Evolutionary conservation across 2,888 invertebrate genomes (phyloP), one percentile per base, ranked within the genome.

Genomic region (Ornithoptera alexandrae): DNA sequence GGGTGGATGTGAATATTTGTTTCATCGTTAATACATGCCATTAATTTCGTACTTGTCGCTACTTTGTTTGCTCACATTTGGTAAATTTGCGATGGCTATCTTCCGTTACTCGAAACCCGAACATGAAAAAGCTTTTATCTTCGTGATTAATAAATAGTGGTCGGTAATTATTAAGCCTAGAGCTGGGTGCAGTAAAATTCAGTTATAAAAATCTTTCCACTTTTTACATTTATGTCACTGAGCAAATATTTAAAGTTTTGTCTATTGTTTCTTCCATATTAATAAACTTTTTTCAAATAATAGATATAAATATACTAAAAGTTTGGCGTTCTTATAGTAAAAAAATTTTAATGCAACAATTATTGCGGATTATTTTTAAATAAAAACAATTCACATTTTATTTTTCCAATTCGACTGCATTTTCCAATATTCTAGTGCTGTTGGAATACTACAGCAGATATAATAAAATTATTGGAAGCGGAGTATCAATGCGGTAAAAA

Each of bases 91-190:
- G 56, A 56, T 20, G 59, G 30, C 59, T 24, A 24, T 12, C 12
- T 22, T 59, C 6, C 20, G 24, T 24, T 59, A 59, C 24, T 24
- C 0, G 22, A 24, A 46, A 46, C 22, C 15, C 1, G 22, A 30
- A 59, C 59, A 59, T 24, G 30, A 20, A 59, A 59, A 59, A 24
- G 59, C 59, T 59, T 59, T 59, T 22, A 59, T 59, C 15, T 59
- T 17, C 17, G 59, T 59, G 24, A 24, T n/a, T 59, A 59, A 59
- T 59, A 24, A 59, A 59, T 59, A 24, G 59, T 20, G 20, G 22
- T 10, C 17, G 30, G n/a, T 59, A 59, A 59, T 59, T 59, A 22
- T 6, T 24, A 59, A 24, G 59, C 59, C 59, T n/a, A 59, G 59
- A n/a, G n/a, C 17, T 46, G 46, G 30, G 30, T 15, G 46, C 46